Conservation (phyloP, 2,888 invertebrate species). For the Ceramica pisi region DNA sequence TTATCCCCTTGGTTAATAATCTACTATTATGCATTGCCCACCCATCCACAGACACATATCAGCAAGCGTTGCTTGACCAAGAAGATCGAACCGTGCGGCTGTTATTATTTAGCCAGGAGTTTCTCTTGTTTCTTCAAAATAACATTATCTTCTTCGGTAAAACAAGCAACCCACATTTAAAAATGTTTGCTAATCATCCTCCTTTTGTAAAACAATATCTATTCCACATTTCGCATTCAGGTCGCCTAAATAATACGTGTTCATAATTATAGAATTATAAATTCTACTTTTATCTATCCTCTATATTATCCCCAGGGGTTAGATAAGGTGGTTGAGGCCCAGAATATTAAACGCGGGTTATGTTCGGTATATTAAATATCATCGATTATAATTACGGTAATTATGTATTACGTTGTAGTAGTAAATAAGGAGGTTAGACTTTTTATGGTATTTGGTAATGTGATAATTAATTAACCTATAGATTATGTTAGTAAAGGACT, state of each 20-base stretch:
- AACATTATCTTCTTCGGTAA: too few relatives aligned
- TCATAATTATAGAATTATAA: slow-evolving; percentile 54
- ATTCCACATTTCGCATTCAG: slow-evolving; percentile 36
- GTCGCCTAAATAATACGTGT: slow-evolving; percentile 45
- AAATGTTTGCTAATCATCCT: neutral
- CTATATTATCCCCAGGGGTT: slow-evolving; percentile 36
- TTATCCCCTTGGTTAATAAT: too few relatives aligned
- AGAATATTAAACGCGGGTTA: slow-evolving; percentile 51
- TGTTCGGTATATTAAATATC: slow-evolving; percentile 41
- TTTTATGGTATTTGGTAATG: neutral
- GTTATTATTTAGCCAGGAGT: too few relatives aligned
- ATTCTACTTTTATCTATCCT: slow-evolving; percentile 55
- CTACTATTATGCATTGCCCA: too few relatives aligned
- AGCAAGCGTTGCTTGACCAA: too few relatives aligned
- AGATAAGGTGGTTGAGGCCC: slow-evolving; percentile 11
- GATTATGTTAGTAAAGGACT: neutral
- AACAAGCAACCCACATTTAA: neutral
- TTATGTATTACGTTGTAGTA: slow-evolving; percentile 5
- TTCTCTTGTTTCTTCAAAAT: too few relatives aligned
- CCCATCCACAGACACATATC: too few relatives aligned
- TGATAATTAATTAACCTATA: neutral
- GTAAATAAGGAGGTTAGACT: neutral
- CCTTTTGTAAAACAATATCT: neutral
- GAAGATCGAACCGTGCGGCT: too few relatives aligned
- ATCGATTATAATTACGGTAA: slow-evolving; percentile 37